A percentile compares a stretch with the other conserved stretches of the same genome.
phyloP scores from a whole-genome alignment of 2,113 vertebrate species.

The Fregata magnificens region DNA sequence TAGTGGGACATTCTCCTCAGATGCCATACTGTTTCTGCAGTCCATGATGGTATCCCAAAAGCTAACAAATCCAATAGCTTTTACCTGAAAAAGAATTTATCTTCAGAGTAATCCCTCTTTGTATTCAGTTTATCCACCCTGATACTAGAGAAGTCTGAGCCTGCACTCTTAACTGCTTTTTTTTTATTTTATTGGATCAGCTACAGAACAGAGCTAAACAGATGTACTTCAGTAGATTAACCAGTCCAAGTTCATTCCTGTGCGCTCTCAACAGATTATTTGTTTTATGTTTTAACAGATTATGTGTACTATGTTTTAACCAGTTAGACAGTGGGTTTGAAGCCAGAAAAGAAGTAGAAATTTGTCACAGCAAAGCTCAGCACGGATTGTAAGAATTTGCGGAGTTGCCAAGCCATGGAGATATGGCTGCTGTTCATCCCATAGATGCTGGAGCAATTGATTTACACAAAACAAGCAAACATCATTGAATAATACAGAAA shows the following conservation, averaged over 20 bases:
- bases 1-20: background rate
- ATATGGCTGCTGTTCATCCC: background rate
- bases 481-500: background rate
- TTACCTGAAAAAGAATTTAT: conserved; percentile 9
- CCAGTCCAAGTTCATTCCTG: background rate
- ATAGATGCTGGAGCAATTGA: background rate
- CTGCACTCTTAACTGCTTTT: background rate
- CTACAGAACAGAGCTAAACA: conserved; percentile 2
- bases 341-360: conserved; percentile 5
- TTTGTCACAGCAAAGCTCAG: conserved; percentile 16
- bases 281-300: conserved; percentile 28
- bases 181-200: background rate
- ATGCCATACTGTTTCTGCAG: background rate
- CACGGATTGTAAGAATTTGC: background rate
- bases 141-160: background rate
- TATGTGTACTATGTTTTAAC: conserved; percentile 9
- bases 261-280: background rate
- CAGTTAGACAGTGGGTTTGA: background rate
- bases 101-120: conserved; percentile 2
- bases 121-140: conserved; percentile 6
- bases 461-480: background rate
- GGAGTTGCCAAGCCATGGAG: background rate
- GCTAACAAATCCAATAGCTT: background rate
- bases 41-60: background rate
- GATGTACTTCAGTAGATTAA: conserved; percentile 38